phyloP scores from a whole-genome alignment of 2,113 vertebrate species.

The Hippocampus zosterae region DNA sequence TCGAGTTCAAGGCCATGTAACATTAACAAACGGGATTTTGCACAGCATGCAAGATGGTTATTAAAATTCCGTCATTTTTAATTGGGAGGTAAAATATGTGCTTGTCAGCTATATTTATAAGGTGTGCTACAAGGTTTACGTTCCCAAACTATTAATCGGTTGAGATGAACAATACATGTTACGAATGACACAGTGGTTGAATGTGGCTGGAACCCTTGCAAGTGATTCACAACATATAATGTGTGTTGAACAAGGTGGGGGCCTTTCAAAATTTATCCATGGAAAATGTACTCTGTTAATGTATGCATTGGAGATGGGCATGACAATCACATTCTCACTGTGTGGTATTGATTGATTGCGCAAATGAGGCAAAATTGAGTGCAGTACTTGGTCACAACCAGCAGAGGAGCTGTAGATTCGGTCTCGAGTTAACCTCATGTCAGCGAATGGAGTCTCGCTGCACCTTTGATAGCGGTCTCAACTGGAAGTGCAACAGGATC shows the following conservation, averaged over 20 bases:
- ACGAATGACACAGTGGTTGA: neutral
- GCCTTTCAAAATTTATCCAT: neutral
- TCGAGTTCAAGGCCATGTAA: neutral
- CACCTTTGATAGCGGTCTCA: conserved; percentile 24
- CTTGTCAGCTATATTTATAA: neutral
- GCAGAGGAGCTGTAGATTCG: neutral
- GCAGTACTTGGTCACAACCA: neutral
- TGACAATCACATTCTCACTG: neutral
- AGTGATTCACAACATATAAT: neutral
- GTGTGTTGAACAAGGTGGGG: neutral
- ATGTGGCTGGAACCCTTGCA: neutral
- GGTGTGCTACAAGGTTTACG: neutral
- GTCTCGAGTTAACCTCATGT: neutral
- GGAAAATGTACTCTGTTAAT: neutral
- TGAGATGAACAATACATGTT: neutral
- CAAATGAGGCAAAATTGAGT: neutral
- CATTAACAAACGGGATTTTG: neutral
- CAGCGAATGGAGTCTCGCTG: neutral
- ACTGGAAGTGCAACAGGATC: conserved; percentile 69
- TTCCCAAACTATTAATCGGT: neutral
- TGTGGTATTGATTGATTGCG: neutral
- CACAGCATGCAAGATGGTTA: neutral
- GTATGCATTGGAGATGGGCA: neutral
- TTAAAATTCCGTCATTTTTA: neutral
- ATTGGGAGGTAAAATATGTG: neutral